phyloP scores from a whole-genome alignment of 2,797 vertebrate genomes.

The Eremophila alpestris region DNA sequence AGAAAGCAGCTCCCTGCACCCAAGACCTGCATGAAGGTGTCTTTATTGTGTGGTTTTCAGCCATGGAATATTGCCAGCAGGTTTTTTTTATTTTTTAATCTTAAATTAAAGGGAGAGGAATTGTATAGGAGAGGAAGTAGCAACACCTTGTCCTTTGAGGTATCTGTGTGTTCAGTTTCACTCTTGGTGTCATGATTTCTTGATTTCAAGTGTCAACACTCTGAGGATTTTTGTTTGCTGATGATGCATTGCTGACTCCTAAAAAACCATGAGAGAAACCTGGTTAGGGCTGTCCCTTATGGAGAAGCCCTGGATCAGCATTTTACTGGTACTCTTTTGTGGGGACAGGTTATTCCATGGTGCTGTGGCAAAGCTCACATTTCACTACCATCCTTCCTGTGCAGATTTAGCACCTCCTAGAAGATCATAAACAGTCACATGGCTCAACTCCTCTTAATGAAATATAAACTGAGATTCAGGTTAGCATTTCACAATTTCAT shows the following conservation, averaged over 20 bases:
- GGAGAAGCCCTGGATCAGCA: neutral
- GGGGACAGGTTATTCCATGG: neutral
- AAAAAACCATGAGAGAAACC: neutral
- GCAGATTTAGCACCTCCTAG: neutral
- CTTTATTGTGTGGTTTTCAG: neutral
- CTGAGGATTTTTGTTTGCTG: neutral
- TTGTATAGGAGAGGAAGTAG: neutral
- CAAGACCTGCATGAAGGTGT: neutral
- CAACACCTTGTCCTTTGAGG: neutral
- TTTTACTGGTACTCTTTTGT: neutral
- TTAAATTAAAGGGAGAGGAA: neutral
- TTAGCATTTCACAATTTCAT: neutral
- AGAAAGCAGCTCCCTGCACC: neutral
- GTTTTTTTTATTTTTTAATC: neutral
- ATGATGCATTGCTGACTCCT: neutral
- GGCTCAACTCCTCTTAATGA: neutral
- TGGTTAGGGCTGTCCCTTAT: neutral
- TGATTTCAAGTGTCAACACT: neutral
- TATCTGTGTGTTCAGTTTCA: neutral
- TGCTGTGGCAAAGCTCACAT: neutral
- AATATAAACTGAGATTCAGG: neutral
- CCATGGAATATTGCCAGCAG: neutral
- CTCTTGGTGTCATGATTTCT: neutral
- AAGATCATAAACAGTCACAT: neutral
- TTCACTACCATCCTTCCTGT: neutral